Evolutionary conservation across 2,888 invertebrate species (phyloP).

Genomic region (Torymus aiolomorphi): DNA sequence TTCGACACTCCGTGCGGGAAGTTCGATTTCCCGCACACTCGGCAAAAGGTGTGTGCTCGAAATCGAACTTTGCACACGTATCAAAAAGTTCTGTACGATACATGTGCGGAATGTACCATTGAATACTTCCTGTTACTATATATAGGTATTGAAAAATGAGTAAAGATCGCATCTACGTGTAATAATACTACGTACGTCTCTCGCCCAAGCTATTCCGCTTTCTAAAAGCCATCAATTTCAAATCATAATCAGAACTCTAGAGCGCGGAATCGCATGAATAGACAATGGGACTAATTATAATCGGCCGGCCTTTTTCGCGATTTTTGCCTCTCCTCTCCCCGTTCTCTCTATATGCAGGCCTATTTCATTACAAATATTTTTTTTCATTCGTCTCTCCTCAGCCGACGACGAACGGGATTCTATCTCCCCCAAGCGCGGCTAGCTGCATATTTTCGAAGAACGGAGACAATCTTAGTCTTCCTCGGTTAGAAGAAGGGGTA

Average conservation of each 20-base stretch:
- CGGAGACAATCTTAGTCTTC: conserved; percentile 56
- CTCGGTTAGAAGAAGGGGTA: neutral
- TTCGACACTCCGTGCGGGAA: too few species aligned
- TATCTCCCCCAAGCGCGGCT: neutral
- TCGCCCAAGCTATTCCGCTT: neutral
- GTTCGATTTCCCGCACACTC: too few species aligned
- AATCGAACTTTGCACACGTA: too few species aligned
- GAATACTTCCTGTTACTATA: too few species aligned
- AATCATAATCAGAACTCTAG: conserved; percentile 49
- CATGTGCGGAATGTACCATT: too few species aligned
- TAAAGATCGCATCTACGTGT: neutral
- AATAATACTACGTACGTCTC: neutral
- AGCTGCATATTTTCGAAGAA: conserved; percentile 43
- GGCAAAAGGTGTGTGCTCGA: too few species aligned
- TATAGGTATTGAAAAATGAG: neutral
- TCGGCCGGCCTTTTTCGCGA: conserved; percentile 25
- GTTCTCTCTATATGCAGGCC: neutral
- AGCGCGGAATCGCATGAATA: conserved; percentile 42
- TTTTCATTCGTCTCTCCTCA: conserved; percentile 67
- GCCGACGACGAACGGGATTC: neutral
- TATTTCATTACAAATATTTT: conserved; percentile 58
- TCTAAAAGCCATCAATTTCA: conserved; percentile 21
- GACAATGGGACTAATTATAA: conserved; percentile 57
- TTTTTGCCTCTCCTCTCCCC: conserved; percentile 5
- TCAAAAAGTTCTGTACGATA: too few species aligned